phyloP scores from a whole-genome alignment of 2,797 vertebrate genomes.

The Poeciliopsis paucimaculata region DNA sequence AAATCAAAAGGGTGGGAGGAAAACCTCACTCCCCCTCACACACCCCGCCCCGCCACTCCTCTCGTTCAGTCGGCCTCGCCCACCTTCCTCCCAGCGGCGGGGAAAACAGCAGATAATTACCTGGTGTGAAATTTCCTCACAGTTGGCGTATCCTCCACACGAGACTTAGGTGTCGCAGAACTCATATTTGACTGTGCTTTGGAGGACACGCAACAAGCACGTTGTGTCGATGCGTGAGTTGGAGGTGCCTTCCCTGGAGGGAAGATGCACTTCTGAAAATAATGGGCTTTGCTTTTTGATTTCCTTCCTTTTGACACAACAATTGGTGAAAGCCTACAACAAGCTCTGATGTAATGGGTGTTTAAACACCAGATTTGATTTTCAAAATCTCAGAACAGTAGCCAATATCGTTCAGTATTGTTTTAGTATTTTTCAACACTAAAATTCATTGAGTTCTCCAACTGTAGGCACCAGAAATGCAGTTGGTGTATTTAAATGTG shows the following conservation, averaged over 20 bases:
- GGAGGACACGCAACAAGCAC: conserved; percentile 46
- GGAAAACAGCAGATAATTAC: conserved; percentile 76
- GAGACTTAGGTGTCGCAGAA: conserved; percentile 58
- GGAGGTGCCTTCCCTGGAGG: conserved; percentile 52
- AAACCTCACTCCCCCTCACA: conserved; percentile 33
- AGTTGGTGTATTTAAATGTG: no score
- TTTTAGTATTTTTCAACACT: no score
- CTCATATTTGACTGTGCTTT: conserved; percentile 56
- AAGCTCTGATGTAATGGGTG: conserved; percentile 25
- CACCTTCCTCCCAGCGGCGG: conserved; percentile 55
- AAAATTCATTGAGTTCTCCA: not conserved
- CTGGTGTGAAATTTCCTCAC: conserved; percentile 71
- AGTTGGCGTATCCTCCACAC: conserved; percentile 29
- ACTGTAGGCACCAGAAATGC: no score
- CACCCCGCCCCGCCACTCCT: not conserved
- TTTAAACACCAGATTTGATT: conserved; percentile 11
- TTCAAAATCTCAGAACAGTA: not conserved
- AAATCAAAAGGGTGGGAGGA: conserved; percentile 59
- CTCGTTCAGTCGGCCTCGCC: conserved; percentile 14
- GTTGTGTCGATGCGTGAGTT: conserved; percentile 43
- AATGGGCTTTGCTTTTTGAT: conserved; percentile 40
- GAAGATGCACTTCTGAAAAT: conserved; percentile 48
- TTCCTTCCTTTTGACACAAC: conserved; percentile 15
- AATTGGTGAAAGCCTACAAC: conserved; percentile 20
- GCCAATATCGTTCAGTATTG: no score